Evolutionary conservation across 1,140 invertebrate genomes (phyloP).

Genomic region (Akabosia matsudoensis): DNA sequence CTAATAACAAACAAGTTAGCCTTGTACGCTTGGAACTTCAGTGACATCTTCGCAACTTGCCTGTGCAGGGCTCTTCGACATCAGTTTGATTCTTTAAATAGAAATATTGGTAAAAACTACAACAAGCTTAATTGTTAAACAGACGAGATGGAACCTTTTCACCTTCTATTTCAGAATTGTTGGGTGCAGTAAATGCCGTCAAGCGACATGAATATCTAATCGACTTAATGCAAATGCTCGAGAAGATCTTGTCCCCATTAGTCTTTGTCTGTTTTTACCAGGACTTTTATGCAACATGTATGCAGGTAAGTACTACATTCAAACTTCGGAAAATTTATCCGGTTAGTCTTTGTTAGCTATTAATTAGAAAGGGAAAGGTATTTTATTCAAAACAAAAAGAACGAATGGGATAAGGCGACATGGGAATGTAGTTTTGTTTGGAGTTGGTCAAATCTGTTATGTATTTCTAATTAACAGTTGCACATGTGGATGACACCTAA

Average conservation of each 20-base stretch:
- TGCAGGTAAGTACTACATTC: slow-evolving; percentile 16
- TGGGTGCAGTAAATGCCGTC: neutral
- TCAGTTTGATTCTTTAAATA: neutral
- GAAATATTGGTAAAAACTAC: neutral
- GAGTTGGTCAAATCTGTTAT: too few relatives aligned
- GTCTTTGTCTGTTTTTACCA: neutral
- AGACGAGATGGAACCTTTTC: neutral
- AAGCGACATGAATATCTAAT: neutral
- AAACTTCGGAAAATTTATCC: too few relatives aligned
- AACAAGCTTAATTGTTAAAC: neutral
- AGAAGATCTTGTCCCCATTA: neutral
- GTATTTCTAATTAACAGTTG: neutral
- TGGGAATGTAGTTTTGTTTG: neutral
- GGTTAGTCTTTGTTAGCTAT: too few relatives aligned
- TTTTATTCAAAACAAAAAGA: too few relatives aligned
- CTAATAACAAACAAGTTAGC: neutral
- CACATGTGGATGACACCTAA: slow-evolving; percentile 5
- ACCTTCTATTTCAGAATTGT: neutral
- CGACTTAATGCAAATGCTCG: neutral
- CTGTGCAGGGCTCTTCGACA: neutral
- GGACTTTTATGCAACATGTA: slow-evolving; percentile 6
- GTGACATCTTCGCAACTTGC: neutral
- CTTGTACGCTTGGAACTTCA: slow-evolving; percentile 7
- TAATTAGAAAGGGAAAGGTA: too few relatives aligned
- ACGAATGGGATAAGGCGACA: too few relatives aligned